Evolutionary conservation across 2,797 vertebrate species (phyloP).

Genomic region (Glyptemys insculpta): DNA sequence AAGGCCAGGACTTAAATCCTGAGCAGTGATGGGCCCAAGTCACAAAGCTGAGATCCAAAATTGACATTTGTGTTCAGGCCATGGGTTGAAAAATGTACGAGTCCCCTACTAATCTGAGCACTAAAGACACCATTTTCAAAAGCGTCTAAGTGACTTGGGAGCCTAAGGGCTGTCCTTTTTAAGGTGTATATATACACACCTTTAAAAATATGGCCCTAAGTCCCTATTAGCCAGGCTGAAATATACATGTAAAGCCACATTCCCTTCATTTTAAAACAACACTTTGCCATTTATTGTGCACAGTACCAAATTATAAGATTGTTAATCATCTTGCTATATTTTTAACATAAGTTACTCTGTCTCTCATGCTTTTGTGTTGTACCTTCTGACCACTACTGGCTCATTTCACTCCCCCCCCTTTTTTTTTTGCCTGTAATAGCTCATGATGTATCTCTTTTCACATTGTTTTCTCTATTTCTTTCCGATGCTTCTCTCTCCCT

Average conservation of each 20-base stretch:
- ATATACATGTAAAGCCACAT: neutral
- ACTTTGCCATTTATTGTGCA: neutral
- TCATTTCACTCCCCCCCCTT: neutral
- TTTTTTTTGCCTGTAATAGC: neutral
- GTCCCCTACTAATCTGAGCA: slow-evolving; percentile 55
- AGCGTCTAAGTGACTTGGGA: neutral
- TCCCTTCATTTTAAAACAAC: neutral
- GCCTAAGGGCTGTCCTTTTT: neutral
- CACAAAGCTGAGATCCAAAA: slow-evolving; percentile 57
- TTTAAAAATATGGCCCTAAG: neutral
- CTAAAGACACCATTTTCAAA: slow-evolving; percentile 56
- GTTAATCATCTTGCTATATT: slow-evolving; percentile 34
- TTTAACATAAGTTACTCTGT: neutral
- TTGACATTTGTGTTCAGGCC: slow-evolving; percentile 54
- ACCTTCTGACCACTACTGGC: neutral
- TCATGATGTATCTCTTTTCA: neutral
- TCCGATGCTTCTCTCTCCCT: neutral
- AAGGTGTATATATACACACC: neutral
- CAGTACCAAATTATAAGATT: neutral
- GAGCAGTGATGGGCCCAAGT: slow-evolving; percentile 54
- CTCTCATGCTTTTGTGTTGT: neutral
- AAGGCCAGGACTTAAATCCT: slow-evolving; percentile 66
- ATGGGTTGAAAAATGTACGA: slow-evolving; percentile 53
- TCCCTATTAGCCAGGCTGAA: slow-evolving; percentile 30
- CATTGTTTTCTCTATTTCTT: neutral